Conservation (phyloP, 2,888 invertebrate genomes). For the Drosophila putrida region DNA sequence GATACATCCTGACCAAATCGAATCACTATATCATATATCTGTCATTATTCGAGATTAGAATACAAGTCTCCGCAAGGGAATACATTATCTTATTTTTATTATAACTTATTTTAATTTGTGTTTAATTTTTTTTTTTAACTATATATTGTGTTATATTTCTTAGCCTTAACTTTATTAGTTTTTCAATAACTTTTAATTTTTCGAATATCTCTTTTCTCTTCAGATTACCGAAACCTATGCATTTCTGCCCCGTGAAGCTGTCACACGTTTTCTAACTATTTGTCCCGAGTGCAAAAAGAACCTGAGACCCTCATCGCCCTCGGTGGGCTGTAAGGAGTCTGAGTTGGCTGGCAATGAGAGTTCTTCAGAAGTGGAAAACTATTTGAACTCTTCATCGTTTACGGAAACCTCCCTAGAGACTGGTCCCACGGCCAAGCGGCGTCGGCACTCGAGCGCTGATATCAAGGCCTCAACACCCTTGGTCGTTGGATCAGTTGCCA, state of each 20-base stretch:
- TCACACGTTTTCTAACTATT: constrained; percentile 97
- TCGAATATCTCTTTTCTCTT: constrained; percentile 52
- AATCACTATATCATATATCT: too few relatives aligned
- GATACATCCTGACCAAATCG: too few relatives aligned
- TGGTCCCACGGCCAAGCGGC: constrained; percentile 72
- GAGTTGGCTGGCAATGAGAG: constrained; percentile 83
- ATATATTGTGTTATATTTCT: too few relatives aligned
- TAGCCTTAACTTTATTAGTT: background rate
- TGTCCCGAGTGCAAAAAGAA: constrained; percentile 93
- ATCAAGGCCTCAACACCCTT: constrained; percentile 53
- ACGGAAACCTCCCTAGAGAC: constrained; percentile 83
- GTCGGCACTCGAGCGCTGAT: constrained; percentile 75
- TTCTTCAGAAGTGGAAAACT: constrained; percentile 84
- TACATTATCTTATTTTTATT: background rate
- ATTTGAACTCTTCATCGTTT: constrained; percentile 81
- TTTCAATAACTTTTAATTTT: background rate
- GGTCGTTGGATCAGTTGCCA: constrained; percentile 30
- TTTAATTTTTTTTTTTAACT: too few relatives aligned
- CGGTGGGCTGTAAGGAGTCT: constrained; percentile 70
- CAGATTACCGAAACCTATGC: constrained; percentile 99
- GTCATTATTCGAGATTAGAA: too few relatives aligned
- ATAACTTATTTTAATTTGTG: background rate
- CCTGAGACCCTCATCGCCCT: constrained; percentile 83
- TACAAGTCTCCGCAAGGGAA: too few relatives aligned
- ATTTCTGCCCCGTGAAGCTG: constrained; percentile 97